A percentile compares a stretch with the other conserved stretches of the same genome.
phyloP scores from a whole-genome alignment of 1,140 invertebrate species.

The Bombus polaris region DNA sequence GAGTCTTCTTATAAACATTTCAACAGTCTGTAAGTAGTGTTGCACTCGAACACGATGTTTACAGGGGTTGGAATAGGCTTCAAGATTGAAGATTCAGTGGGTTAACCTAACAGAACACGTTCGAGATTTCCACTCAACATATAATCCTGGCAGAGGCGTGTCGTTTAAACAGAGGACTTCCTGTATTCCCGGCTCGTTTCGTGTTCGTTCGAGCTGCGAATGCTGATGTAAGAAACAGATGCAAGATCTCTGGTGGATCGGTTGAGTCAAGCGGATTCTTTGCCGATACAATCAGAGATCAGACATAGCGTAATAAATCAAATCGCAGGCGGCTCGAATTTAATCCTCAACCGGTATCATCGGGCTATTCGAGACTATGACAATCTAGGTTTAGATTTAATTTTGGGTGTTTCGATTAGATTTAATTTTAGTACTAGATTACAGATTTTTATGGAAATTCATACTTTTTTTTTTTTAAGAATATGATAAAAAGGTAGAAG shows the following conservation, averaged over 20 bases:
- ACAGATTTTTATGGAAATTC: no score
- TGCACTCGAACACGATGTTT: background rate
- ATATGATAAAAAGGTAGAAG: no score
- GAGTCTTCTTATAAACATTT: background rate
- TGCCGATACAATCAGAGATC: slow-evolving; percentile 48
- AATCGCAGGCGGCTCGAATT: background rate
- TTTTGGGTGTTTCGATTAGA: no score
- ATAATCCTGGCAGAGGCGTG: slow-evolving; percentile 28
- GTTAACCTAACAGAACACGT: slow-evolving; percentile 6
- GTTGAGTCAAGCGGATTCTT: slow-evolving; percentile 56
- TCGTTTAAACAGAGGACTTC: slow-evolving; percentile 45
- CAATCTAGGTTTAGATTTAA: no score
- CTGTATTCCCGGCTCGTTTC: slow-evolving; percentile 29
- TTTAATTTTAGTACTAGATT: no score
- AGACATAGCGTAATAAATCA: slow-evolving; percentile 32
- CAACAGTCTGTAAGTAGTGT: background rate
- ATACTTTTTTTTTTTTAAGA: no score
- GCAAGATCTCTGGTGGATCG: slow-evolving; percentile 34
- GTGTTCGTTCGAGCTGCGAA: slow-evolving; percentile 8
- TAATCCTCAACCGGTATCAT: no score
- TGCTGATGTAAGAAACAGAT: slow-evolving; percentile 56
- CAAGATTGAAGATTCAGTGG: slow-evolving; percentile 24
- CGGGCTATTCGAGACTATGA: no score
- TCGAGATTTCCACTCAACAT: slow-evolving; percentile 12
- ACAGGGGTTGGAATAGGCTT: background rate